Base-by-base conservation (phyloP, 1,140 invertebrate species). In the Drosophila virilis region DNA sequence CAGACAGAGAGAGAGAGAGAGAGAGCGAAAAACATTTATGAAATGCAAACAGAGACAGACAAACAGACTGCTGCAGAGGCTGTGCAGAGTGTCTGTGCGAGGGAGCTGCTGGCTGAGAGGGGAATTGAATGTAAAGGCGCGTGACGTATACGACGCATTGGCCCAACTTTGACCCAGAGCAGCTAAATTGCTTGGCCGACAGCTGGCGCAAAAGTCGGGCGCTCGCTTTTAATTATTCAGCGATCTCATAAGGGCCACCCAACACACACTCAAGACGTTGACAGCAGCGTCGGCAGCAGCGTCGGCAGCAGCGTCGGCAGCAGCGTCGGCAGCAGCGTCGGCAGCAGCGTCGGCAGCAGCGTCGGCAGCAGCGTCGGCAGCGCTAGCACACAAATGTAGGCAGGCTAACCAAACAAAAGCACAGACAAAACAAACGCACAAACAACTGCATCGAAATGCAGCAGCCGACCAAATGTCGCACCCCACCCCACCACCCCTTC, bases 131-230 rank as follows among this genome's bases (percentile, higher is more conserved):
- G 58, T 60, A 13, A 38, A 32, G 13, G n/a, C 37, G 58, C 52
- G 65, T 75, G 76, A 64, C 80, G 76, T 77, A 74, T 61, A 74
- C 65, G 42, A 2, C 58, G 52, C 37, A 45, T 74, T 74, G 58
- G 77, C 68, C 81, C 78, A 83, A 88, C 83, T 86, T 88, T 88
- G 83, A 88, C 82, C 79, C 83, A 82, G 76, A 76, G 65, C 76
- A 77, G 83, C 79, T 77, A 88, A 86, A 82, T 79, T 88, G 79
- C 83, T 86, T 88, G 76, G 76, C 64, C 69, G 79, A 89, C 84
- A 89, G 76, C 72, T 86, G 79, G 79, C 69, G 61, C 79, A 68
- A 79, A 83, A 89, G 79, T 86, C 78, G 76, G 64, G 75, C 83
- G 67, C 50, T 74, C 60, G 52, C 55, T 80, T 86, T 88, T 89